phyloP scores from a whole-genome alignment of 2,888 invertebrate species.

The Orthonychiurus folsomi region DNA sequence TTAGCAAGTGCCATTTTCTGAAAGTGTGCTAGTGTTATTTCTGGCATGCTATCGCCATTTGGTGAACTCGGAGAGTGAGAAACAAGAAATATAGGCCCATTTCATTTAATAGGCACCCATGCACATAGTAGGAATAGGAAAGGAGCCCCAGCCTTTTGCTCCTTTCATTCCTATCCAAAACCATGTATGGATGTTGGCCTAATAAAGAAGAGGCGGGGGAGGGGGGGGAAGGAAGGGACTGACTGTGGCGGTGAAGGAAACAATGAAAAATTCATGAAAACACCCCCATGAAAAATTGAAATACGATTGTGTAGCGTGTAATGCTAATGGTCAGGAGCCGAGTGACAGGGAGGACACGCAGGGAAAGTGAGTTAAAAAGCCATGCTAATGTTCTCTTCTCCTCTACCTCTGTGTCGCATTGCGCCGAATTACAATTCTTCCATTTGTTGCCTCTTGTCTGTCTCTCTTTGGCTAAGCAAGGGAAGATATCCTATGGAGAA shows the following conservation, averaged over 20 bases:
- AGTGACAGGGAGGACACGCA: too few relatives aligned
- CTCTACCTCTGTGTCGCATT: background rate
- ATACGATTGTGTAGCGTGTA: background rate
- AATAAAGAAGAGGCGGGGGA: background rate
- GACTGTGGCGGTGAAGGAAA: background rate
- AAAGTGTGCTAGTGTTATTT: background rate
- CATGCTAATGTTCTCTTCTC: background rate
- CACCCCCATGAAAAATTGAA: conserved; percentile 1
- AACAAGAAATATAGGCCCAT: background rate
- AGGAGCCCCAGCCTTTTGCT: background rate
- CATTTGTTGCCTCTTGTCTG: too few relatives aligned
- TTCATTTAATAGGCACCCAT: background rate
- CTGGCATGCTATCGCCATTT: background rate
- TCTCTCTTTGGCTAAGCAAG: too few relatives aligned
- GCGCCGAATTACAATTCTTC: too few relatives aligned
- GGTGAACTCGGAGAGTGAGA: background rate
- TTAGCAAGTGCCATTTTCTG: background rate
- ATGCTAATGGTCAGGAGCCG: background rate
- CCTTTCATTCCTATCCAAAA: background rate
- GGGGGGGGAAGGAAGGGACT: background rate
- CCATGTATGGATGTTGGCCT: background rate
- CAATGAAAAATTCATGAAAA: background rate
- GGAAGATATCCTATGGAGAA: too few relatives aligned
- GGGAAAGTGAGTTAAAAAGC: too few relatives aligned
- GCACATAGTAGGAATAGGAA: too few relatives aligned